phyloP scores from a whole-genome alignment of 1,140 invertebrate species.

The Pantala flavescens region DNA sequence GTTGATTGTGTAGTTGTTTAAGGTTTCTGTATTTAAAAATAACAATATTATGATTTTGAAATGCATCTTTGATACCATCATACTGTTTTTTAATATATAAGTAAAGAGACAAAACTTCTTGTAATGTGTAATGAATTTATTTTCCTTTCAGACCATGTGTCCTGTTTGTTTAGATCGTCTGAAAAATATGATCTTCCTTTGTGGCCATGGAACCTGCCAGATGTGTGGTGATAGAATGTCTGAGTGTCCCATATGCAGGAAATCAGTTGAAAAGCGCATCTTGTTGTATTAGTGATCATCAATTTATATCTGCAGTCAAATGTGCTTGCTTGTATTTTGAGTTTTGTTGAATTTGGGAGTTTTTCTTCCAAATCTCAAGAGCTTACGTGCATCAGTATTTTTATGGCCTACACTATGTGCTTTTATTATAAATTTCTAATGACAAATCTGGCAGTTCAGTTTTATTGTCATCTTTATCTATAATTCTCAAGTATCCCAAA shows the following conservation, averaged over 20 bases:
- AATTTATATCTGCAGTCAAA: background rate
- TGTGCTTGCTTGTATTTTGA: background rate
- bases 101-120: no score
- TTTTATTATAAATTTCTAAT: no score
- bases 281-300: constrained; percentile 60
- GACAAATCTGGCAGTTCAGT: no score
- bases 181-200: constrained; percentile 98
- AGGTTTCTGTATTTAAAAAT: no score
- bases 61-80: no score
- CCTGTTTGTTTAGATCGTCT: constrained; percentile 93
- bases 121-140: no score
- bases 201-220: constrained; percentile 95
- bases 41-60: no score
- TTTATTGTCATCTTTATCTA: no score
- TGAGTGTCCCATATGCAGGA: constrained; percentile 94
- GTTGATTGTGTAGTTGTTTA: no score
- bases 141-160: constrained; percentile 79
- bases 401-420: background rate
- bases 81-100: no score
- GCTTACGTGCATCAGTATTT: background rate
- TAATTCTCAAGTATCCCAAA: no score
- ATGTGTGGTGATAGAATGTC: constrained; percentile 95
- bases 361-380: background rate
- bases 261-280: constrained; percentile 89
- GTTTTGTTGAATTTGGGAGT: background rate